Percentiles rank a stretch among this genome's conserved stretches.
Evolutionary conservation across 2,888 invertebrate genomes (phyloP).

Genomic region (Ophraella communa): DNA sequence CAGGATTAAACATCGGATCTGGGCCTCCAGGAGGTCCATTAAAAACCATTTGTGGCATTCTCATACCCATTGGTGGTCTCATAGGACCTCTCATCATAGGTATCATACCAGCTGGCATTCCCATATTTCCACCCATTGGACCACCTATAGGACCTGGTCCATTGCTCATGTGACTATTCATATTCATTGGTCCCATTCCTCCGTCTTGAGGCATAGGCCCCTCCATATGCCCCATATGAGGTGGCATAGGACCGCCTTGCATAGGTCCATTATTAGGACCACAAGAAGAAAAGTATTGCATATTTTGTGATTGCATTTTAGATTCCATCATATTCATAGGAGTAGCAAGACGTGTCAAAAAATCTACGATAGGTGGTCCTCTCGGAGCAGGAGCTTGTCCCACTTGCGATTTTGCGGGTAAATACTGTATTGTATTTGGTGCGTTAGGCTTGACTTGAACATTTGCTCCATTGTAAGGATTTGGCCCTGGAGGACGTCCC

Average conservation of each 20-base stretch:
- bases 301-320: slow-evolving; percentile 72
- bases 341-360: slow-evolving; percentile 86
- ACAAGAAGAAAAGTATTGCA: slow-evolving; percentile 76
- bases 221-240: slow-evolving; percentile 61
- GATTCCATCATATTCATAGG: slow-evolving; percentile 76
- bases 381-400: slow-evolving; percentile 78
- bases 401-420: slow-evolving; percentile 92
- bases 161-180: slow-evolving; percentile 57
- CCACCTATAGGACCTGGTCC: slow-evolving; percentile 50
- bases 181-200: slow-evolving; percentile 62
- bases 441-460: slow-evolving; percentile 95
- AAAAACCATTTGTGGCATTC: slow-evolving; percentile 55
- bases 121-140: slow-evolving; percentile 59
- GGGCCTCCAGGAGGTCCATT: slow-evolving; percentile 56
- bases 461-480: slow-evolving; percentile 77
- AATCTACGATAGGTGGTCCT: slow-evolving; percentile 87
- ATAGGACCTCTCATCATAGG: slow-evolving; percentile 59
- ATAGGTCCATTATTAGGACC: slow-evolving; percentile 62
- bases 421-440: slow-evolving; percentile 97
- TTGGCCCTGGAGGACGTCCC: slow-evolving; percentile 68
- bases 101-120: slow-evolving; percentile 57
- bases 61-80: slow-evolving; percentile 60
- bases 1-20: slow-evolving; percentile 53
- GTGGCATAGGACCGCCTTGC: slow-evolving; percentile 57
- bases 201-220: slow-evolving; percentile 56